Evolutionary conservation across 2,888 invertebrate genomes (phyloP), one percentile per base, ranked within the genome.

Genomic region (Xiphydria camelus): DNA sequence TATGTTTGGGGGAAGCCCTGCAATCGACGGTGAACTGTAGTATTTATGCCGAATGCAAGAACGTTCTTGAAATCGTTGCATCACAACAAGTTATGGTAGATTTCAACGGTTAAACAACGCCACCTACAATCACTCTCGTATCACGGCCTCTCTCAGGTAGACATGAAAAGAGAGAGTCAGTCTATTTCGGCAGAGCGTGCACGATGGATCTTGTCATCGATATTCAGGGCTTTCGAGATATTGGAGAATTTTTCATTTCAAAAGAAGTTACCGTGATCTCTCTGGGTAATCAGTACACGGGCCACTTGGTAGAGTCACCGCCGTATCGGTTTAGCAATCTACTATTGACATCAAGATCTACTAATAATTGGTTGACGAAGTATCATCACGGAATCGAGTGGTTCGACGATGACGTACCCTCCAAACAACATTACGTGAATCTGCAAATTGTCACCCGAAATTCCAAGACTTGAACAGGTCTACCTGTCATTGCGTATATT

Each of bases 31-130:
- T 67, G 2, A 58, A 57, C 36, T 56, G 57, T 9, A 40, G 66
- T 4, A 33, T 62, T 1, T 62, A 64, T 36, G 54, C 59, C 0
- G 66, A 66, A 41, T 66, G 57, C 31, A 62, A 67, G 26, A 68
- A 64, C 44, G 32, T 66, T 7, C 41, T 68, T 9, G 60, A 67
- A 44, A 61, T 65, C 4, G 61, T 63, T 32, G 34, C 55, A 14
- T 31, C 48, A 2, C 37, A 55, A 3, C 47, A 55, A 22, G 44
- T 57, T 3, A 47, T 44, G 15, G 42, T 45, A 5, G 56, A 56
- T 34, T n/a, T 12, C 4, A 12, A 12, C 26, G 10, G 10, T 0
- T 26, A 4, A 26, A 26, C 26, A 26, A 3, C 6, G 1, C n/a
- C n/a, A n/a, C n/a, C n/a, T n/a, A n/a, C n/a, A n/a, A n/a, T n/a